A percentile compares a stretch with the other conserved stretches of the same genome.
These are phyloP conservation scores for Centrocercus urophasianus DNA, from an alignment of 2,113 vertebrate species.

Conservation along the genomic window DNA sequence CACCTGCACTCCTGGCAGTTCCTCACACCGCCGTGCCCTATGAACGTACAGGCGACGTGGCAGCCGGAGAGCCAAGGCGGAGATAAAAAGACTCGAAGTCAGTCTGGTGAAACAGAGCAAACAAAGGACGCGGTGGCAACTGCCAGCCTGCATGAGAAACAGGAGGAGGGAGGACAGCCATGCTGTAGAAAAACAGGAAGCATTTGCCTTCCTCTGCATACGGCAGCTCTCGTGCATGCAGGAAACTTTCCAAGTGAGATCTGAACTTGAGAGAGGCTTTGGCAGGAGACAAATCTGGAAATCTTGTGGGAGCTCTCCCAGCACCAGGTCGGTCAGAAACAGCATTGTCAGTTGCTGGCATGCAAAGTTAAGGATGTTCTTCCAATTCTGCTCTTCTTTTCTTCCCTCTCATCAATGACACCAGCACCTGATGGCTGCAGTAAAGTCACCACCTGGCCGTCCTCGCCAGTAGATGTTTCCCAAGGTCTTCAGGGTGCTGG, in stretches of 20 bases:
- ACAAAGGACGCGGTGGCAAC: neutral
- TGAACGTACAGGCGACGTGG: neutral
- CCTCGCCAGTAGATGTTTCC: neutral
- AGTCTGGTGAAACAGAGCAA: neutral
- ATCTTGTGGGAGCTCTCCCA: neutral
- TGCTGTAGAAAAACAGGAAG: constrained; percentile 36
- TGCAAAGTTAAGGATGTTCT: neutral
- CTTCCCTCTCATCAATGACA: neutral
- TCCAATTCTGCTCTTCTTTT: neutral
- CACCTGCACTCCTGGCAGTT: neutral
- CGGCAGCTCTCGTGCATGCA: neutral
- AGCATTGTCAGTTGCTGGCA: neutral
- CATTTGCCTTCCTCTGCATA: neutral
- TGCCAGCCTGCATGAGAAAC: neutral
- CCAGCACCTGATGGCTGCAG: neutral
- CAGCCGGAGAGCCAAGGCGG: neutral
- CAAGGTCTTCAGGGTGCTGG: neutral
- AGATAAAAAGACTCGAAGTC: neutral
- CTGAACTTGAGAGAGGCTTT: neutral
- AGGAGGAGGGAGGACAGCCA: neutral
- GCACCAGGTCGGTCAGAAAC: neutral
- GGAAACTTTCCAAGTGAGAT: constrained; percentile 11
- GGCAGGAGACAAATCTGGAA: neutral
- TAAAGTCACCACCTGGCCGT: neutral
- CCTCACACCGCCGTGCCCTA: neutral